Evolutionary conservation across 2,888 invertebrate genomes (phyloP).

Genomic region (Euproctis similis): DNA sequence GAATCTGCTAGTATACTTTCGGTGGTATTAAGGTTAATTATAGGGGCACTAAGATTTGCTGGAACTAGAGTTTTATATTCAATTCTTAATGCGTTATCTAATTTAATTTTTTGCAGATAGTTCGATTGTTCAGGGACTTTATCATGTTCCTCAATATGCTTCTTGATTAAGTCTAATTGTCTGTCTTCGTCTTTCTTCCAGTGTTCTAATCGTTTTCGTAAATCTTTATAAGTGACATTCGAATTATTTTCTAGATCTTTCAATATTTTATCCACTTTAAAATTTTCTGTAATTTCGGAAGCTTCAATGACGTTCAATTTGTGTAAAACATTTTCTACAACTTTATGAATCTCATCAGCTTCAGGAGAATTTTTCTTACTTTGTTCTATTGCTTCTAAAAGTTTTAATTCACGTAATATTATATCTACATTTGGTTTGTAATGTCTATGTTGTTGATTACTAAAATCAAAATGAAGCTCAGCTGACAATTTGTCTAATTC

Average conservation of each 20-base stretch:
- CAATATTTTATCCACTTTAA: conserved; percentile 33
- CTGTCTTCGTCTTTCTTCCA: conserved; percentile 27
- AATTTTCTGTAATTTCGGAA: conserved; percentile 24
- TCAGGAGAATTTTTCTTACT: conserved; percentile 31
- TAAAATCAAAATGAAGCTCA: conserved; percentile 30
- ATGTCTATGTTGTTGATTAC: conserved; percentile 17
- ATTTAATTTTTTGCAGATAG: neutral
- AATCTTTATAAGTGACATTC: conserved; percentile 15
- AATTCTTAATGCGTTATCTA: too few relatives aligned
- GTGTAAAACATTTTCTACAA: conserved; percentile 33
- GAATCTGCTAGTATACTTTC: too few relatives aligned
- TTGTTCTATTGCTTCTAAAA: conserved; percentile 36
- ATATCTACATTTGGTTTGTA: conserved; percentile 28
- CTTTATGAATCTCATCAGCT: conserved; percentile 31
- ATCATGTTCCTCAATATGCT: conserved; percentile 16
- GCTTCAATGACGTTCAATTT: conserved; percentile 19
- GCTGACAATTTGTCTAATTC: conserved; percentile 41
- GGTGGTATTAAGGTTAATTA: too few relatives aligned
- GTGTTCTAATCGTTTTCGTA: conserved; percentile 22
- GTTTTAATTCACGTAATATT: conserved; percentile 37
- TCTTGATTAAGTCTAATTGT: conserved; percentile 16
- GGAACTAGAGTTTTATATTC: too few relatives aligned
- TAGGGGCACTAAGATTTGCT: neutral
- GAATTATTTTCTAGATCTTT: conserved; percentile 26
- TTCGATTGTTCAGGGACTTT: conserved; percentile 4